These are phyloP conservation scores for Ischnura elegans DNA, from an alignment of 2,888 invertebrate genomes.

Conservation along the genomic window DNA sequence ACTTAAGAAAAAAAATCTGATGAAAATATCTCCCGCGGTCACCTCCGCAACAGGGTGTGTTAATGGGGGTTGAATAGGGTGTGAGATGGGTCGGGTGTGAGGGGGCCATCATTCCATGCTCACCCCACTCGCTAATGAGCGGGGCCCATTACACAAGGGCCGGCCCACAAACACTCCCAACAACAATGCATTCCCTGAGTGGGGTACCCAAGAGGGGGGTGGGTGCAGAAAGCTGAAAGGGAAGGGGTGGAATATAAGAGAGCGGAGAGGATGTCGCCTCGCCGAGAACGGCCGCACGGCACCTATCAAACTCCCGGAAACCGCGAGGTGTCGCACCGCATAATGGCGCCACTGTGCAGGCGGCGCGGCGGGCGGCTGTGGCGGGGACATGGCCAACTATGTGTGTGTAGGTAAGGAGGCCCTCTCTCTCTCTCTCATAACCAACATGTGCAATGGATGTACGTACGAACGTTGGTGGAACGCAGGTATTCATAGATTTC, in stretches of 20 bases:
- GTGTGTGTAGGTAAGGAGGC: background rate
- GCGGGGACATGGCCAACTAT: too few relatives aligned
- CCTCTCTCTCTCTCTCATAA: background rate
- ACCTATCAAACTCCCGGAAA: background rate
- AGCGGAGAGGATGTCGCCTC: background rate
- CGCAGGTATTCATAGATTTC: too few relatives aligned
- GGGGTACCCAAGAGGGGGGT: background rate
- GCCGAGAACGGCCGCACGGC: background rate
- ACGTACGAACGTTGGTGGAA: background rate
- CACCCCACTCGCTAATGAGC: background rate
- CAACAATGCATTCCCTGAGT: background rate
- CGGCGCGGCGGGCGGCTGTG: background rate
- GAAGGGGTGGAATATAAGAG: background rate
- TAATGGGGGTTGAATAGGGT: too few relatives aligned
- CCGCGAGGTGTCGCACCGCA: background rate
- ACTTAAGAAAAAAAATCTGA: too few relatives aligned
- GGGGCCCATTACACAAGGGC: background rate
- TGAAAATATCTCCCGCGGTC: too few relatives aligned
- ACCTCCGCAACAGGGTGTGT: too few relatives aligned
- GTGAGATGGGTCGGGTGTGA: too few relatives aligned
- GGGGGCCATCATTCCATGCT: background rate
- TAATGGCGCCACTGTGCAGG: background rate
- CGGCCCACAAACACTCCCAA: background rate
- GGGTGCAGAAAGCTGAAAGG: background rate
- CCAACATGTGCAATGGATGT: background rate